phyloP scores from a whole-genome alignment of 2,888 invertebrate species.

The Torymus auratus region DNA sequence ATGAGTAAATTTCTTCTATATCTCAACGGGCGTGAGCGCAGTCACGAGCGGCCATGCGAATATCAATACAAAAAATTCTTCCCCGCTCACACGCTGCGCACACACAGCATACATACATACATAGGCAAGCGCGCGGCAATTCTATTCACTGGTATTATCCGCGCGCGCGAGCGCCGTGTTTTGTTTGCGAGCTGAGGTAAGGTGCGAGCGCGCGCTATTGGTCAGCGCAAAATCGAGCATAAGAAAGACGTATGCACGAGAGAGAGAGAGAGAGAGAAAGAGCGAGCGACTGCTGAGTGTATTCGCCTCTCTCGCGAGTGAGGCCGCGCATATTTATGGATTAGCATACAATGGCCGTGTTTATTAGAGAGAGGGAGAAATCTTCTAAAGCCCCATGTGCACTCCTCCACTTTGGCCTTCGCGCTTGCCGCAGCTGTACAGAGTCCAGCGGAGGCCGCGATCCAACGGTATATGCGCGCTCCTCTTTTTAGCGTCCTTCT shows the following conservation, averaged over 20 bases:
- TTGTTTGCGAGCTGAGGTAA: not conserved
- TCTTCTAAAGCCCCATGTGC: constrained; percentile 24
- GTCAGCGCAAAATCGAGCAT: not conserved
- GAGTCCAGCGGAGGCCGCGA: no score
- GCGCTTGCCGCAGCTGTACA: no score
- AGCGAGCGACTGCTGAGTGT: constrained; percentile 46
- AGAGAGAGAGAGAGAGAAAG: not conserved
- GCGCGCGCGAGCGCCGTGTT: not conserved
- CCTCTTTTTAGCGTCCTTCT: not conserved
- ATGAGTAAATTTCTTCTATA: constrained; percentile 18
- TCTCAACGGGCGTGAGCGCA: not conserved
- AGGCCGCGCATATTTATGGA: constrained; percentile 65
- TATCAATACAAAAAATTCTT: not conserved
- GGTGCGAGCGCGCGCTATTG: constrained; percentile 15
- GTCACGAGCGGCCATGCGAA: not conserved
- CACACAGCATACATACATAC: not conserved
- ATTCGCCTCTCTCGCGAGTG: constrained; percentile 40
- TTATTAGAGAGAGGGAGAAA: constrained; percentile 65
- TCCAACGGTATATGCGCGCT: constrained; percentile 1
- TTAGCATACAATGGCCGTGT: constrained; percentile 71
- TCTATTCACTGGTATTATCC: constrained; percentile 28
- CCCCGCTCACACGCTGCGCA: no score
- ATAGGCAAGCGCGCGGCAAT: constrained; percentile 20
- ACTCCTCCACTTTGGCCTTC: constrained; percentile 59
- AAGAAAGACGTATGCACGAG: constrained; percentile 5